These are phyloP conservation scores for Poecilia gillii DNA, from an alignment of 2,797 vertebrate species.

Conservation along the genomic window DNA sequence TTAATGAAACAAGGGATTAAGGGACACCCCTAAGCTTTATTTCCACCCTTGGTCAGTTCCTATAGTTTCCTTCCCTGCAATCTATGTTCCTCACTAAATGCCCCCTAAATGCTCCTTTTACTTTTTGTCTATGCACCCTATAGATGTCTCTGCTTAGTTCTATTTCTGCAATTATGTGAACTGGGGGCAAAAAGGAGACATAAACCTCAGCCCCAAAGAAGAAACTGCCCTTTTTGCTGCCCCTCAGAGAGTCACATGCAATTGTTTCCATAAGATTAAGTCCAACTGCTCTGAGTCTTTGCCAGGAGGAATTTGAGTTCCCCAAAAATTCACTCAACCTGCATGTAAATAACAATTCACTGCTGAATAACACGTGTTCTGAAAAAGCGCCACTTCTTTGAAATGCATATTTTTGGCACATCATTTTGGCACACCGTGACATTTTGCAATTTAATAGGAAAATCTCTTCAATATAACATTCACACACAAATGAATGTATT, in stretches of 20 bases:
- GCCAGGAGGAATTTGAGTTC: constrained; percentile 27
- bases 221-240: constrained; percentile 15
- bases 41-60: constrained; percentile 28
- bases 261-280: constrained; percentile 39
- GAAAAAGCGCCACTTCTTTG: constrained; percentile 2
- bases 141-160: constrained; percentile 16
- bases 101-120: constrained; percentile 14
- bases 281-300: constrained; percentile 46
- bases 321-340: constrained; percentile 14
- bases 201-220: constrained; percentile 6
- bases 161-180: constrained; percentile 27
- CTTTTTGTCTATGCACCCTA: constrained; percentile 1
- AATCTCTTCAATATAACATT: neutral
- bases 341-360: constrained; percentile 17
- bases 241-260: constrained; percentile 23
- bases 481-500: neutral
- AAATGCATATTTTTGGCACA: constrained; percentile 3
- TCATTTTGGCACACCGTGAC: constrained; percentile 2
- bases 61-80: constrained; percentile 2
- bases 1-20: constrained; percentile 30
- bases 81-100: constrained; percentile 5
- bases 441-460: constrained; percentile 6
- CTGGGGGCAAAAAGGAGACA: constrained; percentile 8
- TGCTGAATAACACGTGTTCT: constrained; percentile 9
- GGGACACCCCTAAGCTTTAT: constrained; percentile 20